Percentiles rank a stretch among this genome's conserved stretches.
phyloP scores from a whole-genome alignment of 92 coral and sea anemone species.

The Epizoanthus fatuus region DNA sequence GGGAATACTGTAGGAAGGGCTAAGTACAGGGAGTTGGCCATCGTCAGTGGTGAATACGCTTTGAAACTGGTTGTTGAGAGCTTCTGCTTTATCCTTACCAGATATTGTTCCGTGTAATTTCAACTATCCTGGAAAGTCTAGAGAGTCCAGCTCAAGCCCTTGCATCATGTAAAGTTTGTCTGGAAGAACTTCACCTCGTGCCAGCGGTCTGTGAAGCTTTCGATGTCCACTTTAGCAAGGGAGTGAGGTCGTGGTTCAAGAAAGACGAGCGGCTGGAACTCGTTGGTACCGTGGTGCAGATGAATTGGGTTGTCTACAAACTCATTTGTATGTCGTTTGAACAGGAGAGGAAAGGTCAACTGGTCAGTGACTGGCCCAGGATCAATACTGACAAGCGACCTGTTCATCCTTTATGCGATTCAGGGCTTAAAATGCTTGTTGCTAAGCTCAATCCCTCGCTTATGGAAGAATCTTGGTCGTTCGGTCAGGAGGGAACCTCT shows the following conservation, averaged over 20 bases:
- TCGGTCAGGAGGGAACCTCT: not conserved
- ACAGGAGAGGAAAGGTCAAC: not conserved
- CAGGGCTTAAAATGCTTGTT: not conserved
- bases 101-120: slow-evolving; percentile 11
- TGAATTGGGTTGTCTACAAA: slow-evolving; percentile 22
- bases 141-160: slow-evolving; percentile 28
- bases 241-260: not conserved
- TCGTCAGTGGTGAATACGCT: not conserved
- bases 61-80: too few relatives aligned
- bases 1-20: slow-evolving; percentile 13
- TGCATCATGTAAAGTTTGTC: slow-evolving; percentile 10
- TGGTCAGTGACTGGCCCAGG: slow-evolving; percentile 17
- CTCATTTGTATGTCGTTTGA: not conserved
- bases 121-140: slow-evolving; percentile 29
- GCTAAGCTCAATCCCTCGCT: too few relatives aligned
- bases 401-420: slow-evolving; percentile 21
- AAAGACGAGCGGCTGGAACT: not conserved
- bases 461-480: not conserved
- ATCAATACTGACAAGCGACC: not conserved
- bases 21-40: slow-evolving; percentile 19
- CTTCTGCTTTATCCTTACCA: too few relatives aligned
- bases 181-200: slow-evolving; percentile 22
- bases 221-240: not conserved
- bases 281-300: too few relatives aligned
- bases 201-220: not conserved